A percentile compares a stretch with the other conserved stretches of the same genome.
These are phyloP conservation scores for Regulus satrapa DNA, from an alignment of 2,113 vertebrate genomes.

Conservation along the genomic window DNA sequence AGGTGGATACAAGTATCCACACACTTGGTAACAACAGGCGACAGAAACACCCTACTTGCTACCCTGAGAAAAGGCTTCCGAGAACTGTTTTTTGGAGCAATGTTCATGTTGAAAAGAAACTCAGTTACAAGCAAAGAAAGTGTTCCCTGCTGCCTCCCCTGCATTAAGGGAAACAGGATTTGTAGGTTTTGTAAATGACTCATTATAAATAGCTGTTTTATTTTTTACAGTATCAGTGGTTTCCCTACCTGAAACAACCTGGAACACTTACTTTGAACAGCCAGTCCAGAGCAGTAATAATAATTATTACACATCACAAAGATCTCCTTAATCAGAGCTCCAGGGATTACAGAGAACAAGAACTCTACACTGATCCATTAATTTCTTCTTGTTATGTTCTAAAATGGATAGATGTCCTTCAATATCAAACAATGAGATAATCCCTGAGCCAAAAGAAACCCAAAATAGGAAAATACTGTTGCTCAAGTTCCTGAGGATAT, in stretches of 20 bases:
- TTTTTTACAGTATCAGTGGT: background rate
- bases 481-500: background rate
- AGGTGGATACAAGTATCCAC: background rate
- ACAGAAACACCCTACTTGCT: background rate
- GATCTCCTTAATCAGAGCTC: background rate
- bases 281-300: background rate
- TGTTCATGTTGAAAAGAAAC: background rate
- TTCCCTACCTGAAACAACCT: background rate
- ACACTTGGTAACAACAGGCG: background rate
- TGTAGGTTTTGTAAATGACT: background rate
- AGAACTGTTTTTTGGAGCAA: rapidly evolving
- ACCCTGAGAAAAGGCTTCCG: background rate
- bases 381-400: background rate
- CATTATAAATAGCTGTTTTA: background rate
- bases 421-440: background rate
- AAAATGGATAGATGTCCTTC: background rate
- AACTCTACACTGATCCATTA: background rate
- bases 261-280: background rate
- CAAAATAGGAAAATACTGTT: background rate
- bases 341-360: background rate
- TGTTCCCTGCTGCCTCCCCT: too few species aligned
- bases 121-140: background rate
- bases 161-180: background rate
- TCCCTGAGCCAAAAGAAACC: background rate
- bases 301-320: background rate